These are phyloP conservation scores for Axinella damicornis DNA, from an alignment of 37 sponge, comb jelly and placozoan species.

Conservation along the genomic window DNA sequence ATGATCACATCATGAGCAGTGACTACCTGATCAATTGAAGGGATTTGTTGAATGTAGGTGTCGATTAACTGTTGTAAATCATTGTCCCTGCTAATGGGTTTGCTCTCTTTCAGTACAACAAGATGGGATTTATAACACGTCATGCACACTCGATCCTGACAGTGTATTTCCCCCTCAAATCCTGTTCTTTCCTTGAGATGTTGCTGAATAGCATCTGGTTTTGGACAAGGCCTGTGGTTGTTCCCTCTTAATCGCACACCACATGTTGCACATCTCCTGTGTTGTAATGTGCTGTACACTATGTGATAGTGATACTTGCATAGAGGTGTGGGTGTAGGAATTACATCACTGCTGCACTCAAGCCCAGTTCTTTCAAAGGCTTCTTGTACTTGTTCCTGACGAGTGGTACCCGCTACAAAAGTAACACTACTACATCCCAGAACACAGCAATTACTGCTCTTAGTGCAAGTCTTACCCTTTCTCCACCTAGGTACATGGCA, in stretches of 20 bases:
- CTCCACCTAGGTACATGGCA: too few relatives aligned
- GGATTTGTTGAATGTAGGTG: neutral
- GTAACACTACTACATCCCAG: too few relatives aligned
- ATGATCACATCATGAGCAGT: neutral
- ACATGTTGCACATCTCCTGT: too few relatives aligned
- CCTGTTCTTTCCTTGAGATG: neutral
- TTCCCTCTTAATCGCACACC: too few relatives aligned
- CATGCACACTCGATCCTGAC: neutral
- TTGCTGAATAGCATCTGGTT: neutral
- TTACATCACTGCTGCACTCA: neutral
- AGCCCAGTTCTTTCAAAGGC: too few relatives aligned
- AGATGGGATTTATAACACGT: neutral
- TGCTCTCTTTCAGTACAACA: neutral
- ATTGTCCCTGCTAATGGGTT: neutral
- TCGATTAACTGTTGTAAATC: neutral
- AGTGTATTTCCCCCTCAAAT: slow-evolving; percentile 2
- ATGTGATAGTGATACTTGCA: too few relatives aligned
- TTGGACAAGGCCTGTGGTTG: neutral
- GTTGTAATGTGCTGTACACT: too few relatives aligned
- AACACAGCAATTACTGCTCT: too few relatives aligned
- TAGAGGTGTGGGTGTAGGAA: too few relatives aligned
- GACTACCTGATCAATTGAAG: neutral
- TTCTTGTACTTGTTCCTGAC: too few relatives aligned
- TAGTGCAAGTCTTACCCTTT: too few relatives aligned
- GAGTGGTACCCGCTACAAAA: too few relatives aligned